Evolutionary conservation across 30 jellyfish, hydroid and myxozoan genomes (phyloP), one percentile per base, ranked within the genome.

Genomic region (Turritopsis dohrnii): DNA sequence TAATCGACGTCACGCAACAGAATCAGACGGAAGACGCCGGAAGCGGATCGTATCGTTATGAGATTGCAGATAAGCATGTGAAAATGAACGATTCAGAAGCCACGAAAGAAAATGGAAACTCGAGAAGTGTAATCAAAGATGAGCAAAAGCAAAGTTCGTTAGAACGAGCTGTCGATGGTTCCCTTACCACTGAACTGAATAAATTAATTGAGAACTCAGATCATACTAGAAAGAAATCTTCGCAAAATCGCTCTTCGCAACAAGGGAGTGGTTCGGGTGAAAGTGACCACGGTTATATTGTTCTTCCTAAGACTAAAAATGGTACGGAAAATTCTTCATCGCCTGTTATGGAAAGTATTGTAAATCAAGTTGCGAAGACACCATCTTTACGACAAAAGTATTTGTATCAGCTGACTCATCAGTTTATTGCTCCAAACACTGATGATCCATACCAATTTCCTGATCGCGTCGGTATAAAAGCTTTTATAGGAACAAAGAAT

Each of bases 331-430:
- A 69, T 69, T 69, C 77, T 21, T 69, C 77, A 69, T 69, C 77
- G 19, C 28, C 77, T n/a, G 77, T 69, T 69, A 69, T 69, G 77
- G 77, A 69, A 69, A 69, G 19, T 23, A 69, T 69, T 7, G 77
- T 69, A 69, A 69, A 69, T 27, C 77, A 69, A 19, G 77, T 69
- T 19, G 77, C 77, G 9, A 69, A 69, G 30, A 69, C 30, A n/a
- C 4, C 77, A 27, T 69, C 77, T 69, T 69, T 69, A 69, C 77
- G 77, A n/a, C 16, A 69, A 17, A 23, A 27, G 30, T 69, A 69
- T 69, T 69, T 69, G 30, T 69, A 69, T 69, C 77, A 69, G 30
- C 77, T 69, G 77, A 69, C 77, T n/a, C 77, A 69, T 69, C 77
- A 69, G 0, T 69, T 27, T 21, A 23, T 69, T 7, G 16, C 31